Base-by-base conservation (phyloP, 1,140 invertebrate species). In the Cydia strobilella region DNA sequence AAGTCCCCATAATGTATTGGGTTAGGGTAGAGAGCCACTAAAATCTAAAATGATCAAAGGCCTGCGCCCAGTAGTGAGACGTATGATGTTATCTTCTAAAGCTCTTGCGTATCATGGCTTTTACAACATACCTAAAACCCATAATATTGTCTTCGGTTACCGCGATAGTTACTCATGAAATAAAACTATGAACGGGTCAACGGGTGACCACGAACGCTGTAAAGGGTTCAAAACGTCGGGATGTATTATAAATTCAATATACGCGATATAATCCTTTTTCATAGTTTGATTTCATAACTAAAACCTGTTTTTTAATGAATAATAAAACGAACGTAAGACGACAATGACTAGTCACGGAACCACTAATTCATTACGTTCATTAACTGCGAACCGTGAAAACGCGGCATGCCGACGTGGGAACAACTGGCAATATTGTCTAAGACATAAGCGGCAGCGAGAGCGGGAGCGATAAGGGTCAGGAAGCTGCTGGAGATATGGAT, bases 321-420 rank as follows among this genome's bases (percentile, higher is more conserved):
- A 59, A 59, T 59, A 59, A 54, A 23, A 20, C 7, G n/a, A n/a
- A n/a, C 15, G 20, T 59, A 20, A 23, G 20, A 59, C 18, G 18
- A 59, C 54, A 59, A 59, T 59, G 23, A n/a, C 13, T n/a, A 20
- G 54, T 12, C 54, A 59, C 20, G 54, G 54, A 59, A 59, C 54
- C 54, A 77, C 59, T 62, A 71, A 75, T 77, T 75, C 74, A 77
- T 77, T 75, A 77, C 69, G 72, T 76, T 78, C 59, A 73, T 82
- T 81, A 80, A 78, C 73, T 75, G 74, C 51, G 2, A 62, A 80
- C 79, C 82, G 81, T 85, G 80, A 85, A 80, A 84, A 84, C 76
- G 75, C 79, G 73, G 73, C 77, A 82, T 82, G 77, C 79, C 77
- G 72, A 74, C 80, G 80, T 85, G 83, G 76, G 83, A 85, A 83